phyloP scores from a whole-genome alignment of 2,888 invertebrate genomes.

The Hirtodrosophila trivittata region DNA sequence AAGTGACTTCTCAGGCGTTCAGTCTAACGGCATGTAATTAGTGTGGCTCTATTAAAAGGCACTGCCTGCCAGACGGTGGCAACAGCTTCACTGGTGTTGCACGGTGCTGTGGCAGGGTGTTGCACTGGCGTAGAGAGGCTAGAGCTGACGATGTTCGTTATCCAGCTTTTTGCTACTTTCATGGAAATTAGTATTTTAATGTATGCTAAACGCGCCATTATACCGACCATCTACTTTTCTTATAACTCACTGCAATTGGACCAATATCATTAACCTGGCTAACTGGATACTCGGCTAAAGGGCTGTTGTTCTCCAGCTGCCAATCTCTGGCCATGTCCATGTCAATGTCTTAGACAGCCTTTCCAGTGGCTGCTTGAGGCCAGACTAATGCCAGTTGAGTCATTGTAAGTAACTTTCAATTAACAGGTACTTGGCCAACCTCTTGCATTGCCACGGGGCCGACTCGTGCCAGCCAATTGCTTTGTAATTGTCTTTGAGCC shows the following conservation, averaged over 20 bases:
- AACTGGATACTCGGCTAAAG: background rate
- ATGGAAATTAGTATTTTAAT: slow-evolving; percentile 79
- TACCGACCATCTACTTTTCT: slow-evolving; percentile 59
- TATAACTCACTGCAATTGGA: slow-evolving; percentile 58
- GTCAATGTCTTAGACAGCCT: slow-evolving; percentile 10
- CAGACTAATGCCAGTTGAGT: slow-evolving; percentile 39
- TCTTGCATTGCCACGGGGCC: slow-evolving; percentile 22
- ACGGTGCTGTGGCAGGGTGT: background rate
- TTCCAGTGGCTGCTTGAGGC: slow-evolving; percentile 11
- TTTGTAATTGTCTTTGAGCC: slow-evolving; percentile 46
- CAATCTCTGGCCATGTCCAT: slow-evolving; percentile 38
- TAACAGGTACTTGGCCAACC: slow-evolving; percentile 57
- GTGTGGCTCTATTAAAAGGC: slow-evolving; percentile 80
- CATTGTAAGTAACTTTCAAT: slow-evolving; percentile 70
- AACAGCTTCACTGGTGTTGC: slow-evolving; percentile 9
- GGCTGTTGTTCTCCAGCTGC: slow-evolving; percentile 32
- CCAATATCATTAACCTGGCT: slow-evolving; percentile 43
- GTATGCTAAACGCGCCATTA: slow-evolving; percentile 79
- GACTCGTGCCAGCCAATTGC: slow-evolving; percentile 45
- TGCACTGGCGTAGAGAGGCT: slow-evolving; percentile 1
- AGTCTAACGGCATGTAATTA: slow-evolving; percentile 78
- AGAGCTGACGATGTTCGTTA: slow-evolving; percentile 15
- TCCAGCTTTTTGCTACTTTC: slow-evolving; percentile 66
- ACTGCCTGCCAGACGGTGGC: slow-evolving; percentile 59
- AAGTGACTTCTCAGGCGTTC: slow-evolving; percentile 63